Base-by-base conservation (phyloP, 2,797 vertebrate species). In the Manis pentadactyla region DNA sequence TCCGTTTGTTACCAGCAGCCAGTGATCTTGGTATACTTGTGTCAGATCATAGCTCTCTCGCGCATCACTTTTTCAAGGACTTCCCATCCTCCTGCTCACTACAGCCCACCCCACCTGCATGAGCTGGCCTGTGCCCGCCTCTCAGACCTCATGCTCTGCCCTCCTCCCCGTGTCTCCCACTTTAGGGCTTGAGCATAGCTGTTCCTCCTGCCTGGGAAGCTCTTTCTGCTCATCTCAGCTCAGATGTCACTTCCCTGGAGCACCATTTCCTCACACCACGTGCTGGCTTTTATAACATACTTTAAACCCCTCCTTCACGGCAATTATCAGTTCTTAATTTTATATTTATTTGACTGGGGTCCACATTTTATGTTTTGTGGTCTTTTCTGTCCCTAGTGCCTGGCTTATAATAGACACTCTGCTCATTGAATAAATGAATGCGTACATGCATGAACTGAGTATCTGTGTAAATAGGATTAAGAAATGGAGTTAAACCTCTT, bases 401-500 rank as follows among this genome's bases (percentile, higher is more conserved):
- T 63, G 25, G 25, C 64, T 94, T 37, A 31, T 49, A 83, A 29
- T 15, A 83, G 66, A 1, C 13, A 51, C n/a, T 55, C 7, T 13
- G 25, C 11, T 93, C 46, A 19, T 29, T 91, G 25, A 61, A 46
- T 37, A 31, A 79, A 37, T 37, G n/a, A 74, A 29, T 74, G 42
- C 46, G 11, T 31, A 42, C 13, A 53, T 25, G 19, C 21, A 14
- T 49, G 23, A 6, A n/a, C 57, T 59, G 25, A 83, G n/a, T 64
- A 61, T 21, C 29, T 49, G 9, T 55, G 31, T 86, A 37, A 74
- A 79, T 0, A 91, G n/a, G 17, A 15, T n/a, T 88, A 29, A 66
- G 27, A 66, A 81, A 73, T 51, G 55, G 61, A 81, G n/a, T 25
- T 83, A 74, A 88, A 39, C 25, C 57, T 89, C 61, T 85, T 85